These are phyloP conservation scores for Drosophila affinis DNA, from an alignment of 2,888 invertebrate species.

Conservation along the genomic window DNA sequence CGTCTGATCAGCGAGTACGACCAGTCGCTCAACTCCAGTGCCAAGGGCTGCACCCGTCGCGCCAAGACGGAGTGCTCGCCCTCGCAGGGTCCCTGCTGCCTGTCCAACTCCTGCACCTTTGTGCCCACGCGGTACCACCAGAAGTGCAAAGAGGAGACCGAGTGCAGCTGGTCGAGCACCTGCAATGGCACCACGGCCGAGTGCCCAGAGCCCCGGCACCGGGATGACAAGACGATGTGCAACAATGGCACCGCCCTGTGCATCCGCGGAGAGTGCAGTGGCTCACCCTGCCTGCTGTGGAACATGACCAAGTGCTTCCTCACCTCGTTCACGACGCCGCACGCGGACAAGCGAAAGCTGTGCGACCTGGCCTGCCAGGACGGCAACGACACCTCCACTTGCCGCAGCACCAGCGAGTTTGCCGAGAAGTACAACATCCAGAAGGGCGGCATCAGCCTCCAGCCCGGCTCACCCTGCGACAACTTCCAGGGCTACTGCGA, in stretches of 20 bases:
- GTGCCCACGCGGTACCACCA: slow-evolving; percentile 87
- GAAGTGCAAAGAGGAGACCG: slow-evolving; percentile 92
- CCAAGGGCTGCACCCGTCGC: slow-evolving; percentile 92
- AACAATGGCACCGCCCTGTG: slow-evolving; percentile 96
- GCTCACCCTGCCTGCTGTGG: slow-evolving; percentile 97
- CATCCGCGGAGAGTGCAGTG: slow-evolving; percentile 95
- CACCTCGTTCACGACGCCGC: slow-evolving; percentile 90
- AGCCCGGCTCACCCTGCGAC: slow-evolving; percentile 99
- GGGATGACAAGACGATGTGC: slow-evolving; percentile 96
- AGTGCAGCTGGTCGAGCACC: slow-evolving; percentile 94
- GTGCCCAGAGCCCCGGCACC: slow-evolving; percentile 93
- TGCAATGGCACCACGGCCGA: slow-evolving; percentile 94
- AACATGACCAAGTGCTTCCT: slow-evolving; percentile 97
- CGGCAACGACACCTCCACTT: slow-evolving; percentile 89
- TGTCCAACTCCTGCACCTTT: slow-evolving; percentile 90
- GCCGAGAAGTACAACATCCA: slow-evolving; percentile 89
- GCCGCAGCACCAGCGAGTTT: slow-evolving; percentile 95
- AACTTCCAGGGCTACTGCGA: slow-evolving; percentile 99
- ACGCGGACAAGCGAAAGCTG: slow-evolving; percentile 92
- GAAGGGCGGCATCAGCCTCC: slow-evolving; percentile 91
- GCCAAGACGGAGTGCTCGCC: slow-evolving; percentile 92
- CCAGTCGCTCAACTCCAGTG: slow-evolving; percentile 87
- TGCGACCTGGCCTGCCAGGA: slow-evolving; percentile 99
- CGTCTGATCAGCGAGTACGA: slow-evolving; percentile 89
- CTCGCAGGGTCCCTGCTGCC: slow-evolving; percentile 98